Base-by-base conservation (phyloP, 2,888 invertebrate genomes). In the Torymus tubicola region DNA sequence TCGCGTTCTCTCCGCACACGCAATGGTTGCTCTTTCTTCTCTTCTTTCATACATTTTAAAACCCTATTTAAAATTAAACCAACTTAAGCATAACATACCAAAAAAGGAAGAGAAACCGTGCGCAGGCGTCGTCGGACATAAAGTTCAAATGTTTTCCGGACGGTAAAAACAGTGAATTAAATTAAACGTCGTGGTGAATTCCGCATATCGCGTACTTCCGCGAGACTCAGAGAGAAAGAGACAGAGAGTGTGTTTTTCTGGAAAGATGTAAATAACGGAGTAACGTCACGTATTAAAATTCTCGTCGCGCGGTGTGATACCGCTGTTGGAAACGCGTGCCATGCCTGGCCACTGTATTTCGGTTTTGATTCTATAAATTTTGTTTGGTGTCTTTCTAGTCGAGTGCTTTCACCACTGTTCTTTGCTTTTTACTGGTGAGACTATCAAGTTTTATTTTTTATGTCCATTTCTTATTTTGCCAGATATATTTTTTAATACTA, bases 281-380 rank as follows among this genome's bases (percentile, higher is more conserved):
- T 69, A 65, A 72, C 58, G 63, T 80, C 75, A 67, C 60, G 67
- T 67, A 76, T 76, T 80, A 76, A 79, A 80, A 80, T 76, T 71
- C 71, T 76, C 70, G 58, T 24, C 55, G 53, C 60, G 52, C 52
- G 0, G 52, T 52, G 13, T 16, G 13, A 42, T 55, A n/a, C 69
- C 16, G 0, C 71, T 65, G 5, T 8, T 42, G 42, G 8, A 8
- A 42, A 8, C 42, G 42, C 8, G 8, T 42, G 42, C 42, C 8
- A 8, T 8, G 42, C 10, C 8, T 42, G 42, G 42, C 42, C 1
- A 42, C 42, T 8, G 8, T 42, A 42, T 42, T 42, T 42, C 8
- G 55, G 1, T 60, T 64, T 50, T 50, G 16, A 12, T 58, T 12
- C n/a, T 58, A 50, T 76, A 52, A 52, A 67, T 77, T 64, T 55